Evolutionary conservation across 2,797 vertebrate species (phyloP).

Genomic region (Adrianichthys oophorus): DNA sequence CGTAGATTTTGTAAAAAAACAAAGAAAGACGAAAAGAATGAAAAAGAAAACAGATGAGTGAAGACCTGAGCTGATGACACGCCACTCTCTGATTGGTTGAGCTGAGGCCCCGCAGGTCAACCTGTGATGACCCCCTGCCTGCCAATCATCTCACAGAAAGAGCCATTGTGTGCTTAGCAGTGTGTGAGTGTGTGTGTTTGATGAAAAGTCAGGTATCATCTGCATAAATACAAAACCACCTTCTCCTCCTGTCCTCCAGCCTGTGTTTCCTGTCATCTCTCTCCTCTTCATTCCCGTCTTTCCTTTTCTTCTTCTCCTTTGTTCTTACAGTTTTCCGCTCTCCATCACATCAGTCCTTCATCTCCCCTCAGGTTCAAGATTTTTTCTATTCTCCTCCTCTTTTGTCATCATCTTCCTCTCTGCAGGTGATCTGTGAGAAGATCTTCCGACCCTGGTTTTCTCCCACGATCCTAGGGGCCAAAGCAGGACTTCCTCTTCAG

Average conservation of each 20-base stretch:
- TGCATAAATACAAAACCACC: constrained; percentile 14
- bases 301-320: too few species aligned
- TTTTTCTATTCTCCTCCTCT: background rate
- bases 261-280: background rate
- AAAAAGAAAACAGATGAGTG: constrained; percentile 17
- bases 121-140: constrained; percentile 42
- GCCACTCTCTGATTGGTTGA: constrained; percentile 35
- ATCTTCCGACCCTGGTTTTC: constrained; percentile 93
- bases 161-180: constrained; percentile 48
- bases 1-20: background rate
- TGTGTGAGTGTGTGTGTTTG: constrained; percentile 7
- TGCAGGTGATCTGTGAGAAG: constrained; percentile 96
- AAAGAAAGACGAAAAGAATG: constrained; percentile 16
- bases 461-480: constrained; percentile 70
- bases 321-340: too few species aligned
- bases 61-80: constrained; percentile 18
- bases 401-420: background rate
- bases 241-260: background rate
- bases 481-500: constrained; percentile 77
- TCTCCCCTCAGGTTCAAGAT: too few species aligned
- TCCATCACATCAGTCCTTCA: too few species aligned
- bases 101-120: constrained; percentile 26
- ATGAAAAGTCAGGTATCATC: constrained; percentile 26
- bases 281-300: background rate
- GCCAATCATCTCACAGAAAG: constrained; percentile 63